These are phyloP conservation scores for Cebus imitator DNA, from an alignment of 2,113 vertebrate genomes.

Conservation along the genomic window DNA sequence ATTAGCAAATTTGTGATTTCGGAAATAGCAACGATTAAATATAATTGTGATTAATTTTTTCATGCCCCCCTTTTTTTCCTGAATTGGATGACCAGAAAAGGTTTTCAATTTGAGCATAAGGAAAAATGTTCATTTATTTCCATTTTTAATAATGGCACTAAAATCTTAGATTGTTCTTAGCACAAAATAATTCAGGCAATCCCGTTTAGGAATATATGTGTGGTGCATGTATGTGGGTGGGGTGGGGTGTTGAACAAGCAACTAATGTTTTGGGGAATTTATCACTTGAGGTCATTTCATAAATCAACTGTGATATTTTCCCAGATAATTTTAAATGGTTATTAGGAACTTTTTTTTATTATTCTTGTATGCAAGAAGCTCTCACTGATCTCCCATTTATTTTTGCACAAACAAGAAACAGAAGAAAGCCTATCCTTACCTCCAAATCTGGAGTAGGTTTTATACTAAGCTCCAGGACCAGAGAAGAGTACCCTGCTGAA, in stretches of 20 bases:
- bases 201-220: not conserved
- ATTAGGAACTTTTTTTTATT: not conserved
- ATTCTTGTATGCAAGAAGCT: not conserved
- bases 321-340: not conserved
- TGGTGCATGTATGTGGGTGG: too few species aligned
- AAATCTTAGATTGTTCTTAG: not conserved
- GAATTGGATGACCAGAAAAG: not conserved
- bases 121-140: not conserved
- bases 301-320: not conserved
- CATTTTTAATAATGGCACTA: not conserved
- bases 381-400: not conserved
- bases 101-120: not conserved
- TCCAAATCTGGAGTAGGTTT: not conserved
- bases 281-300: not conserved
- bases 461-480: not conserved
- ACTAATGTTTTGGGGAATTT: not conserved
- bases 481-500: not conserved
- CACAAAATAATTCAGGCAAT: not conserved
- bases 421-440: not conserved
- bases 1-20: not conserved
- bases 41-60: not conserved
- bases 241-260: not conserved
- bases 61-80: not conserved
- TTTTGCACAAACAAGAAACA: not conserved
- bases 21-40: not conserved